Evolutionary conservation across 1,140 invertebrate genomes (phyloP), one percentile per base, ranked within the genome.

Genomic region (Apis laboriosa): DNA sequence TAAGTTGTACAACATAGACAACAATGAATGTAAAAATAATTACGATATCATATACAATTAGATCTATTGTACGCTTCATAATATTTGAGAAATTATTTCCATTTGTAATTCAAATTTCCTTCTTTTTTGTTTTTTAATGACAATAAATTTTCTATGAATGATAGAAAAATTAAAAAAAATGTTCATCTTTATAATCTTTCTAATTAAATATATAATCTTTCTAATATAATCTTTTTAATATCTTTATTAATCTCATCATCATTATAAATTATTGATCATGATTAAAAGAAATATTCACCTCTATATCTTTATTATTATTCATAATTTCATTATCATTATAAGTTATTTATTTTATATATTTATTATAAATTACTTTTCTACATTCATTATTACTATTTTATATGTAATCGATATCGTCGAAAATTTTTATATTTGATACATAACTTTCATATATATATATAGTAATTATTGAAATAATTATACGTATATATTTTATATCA

Each of bases 21-120:
- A 63, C 67, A 60, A 79, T 19, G 77, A 53, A 43, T 66, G 55
- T 15, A 72, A 12, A 51, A 79, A 79, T 58, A 79, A 79, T 79
- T 53, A 60, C 34, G 77, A n/a, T 79, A 72, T 79, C 77, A 43
- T 34, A 28, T 53, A 15, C 21, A 49, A 79, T 79, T 51, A n/a
- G 9, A 21, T n/a, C n/a, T n/a, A 63, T 79, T 55, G 67, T 79
- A 64, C 5, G 49, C 43, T 34, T 71, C 77, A n/a, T 61, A 72
- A 72, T 79, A 63, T 72, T 79, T 51, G 43, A 71, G 67, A 72
- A 79, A 72, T 28, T 68, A 72, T 53, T 79, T 72, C 77, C 13
- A 34, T 60, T 51, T 72, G 77, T 60, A 72, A 34, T 15, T 28
- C 58, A 49, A n/a, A 21, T 43, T 72, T 63, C 66, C 43, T 70